phyloP scores from a whole-genome alignment of 92 coral and sea anemone genomes.

The Bergia puertoricense region DNA sequence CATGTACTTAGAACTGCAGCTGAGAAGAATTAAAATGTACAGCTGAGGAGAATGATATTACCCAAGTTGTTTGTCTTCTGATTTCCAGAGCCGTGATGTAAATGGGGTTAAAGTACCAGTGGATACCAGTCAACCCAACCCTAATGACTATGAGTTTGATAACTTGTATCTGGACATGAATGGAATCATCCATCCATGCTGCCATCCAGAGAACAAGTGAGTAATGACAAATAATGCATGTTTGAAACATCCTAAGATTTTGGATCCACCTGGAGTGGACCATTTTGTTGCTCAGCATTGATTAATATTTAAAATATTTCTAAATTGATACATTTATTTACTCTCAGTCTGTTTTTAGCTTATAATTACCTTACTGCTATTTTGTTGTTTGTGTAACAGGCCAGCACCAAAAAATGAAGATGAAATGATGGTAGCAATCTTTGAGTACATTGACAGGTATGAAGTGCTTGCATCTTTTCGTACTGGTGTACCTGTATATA shows the following conservation, averaged over 20 bases:
- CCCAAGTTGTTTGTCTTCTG: not conserved
- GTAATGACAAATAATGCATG: not conserved
- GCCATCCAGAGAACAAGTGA: conserved; percentile 99
- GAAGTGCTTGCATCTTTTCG: too few relatives aligned
- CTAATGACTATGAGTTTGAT: conserved; percentile 97
- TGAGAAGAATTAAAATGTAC: too few relatives aligned
- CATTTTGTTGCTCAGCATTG: too few relatives aligned
- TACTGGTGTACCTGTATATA: too few relatives aligned
- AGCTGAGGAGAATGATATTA: too few relatives aligned
- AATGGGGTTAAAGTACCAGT: conserved; percentile 86
- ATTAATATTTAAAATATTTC: too few relatives aligned
- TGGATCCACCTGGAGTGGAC: not conserved
- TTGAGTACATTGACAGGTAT: conserved; percentile 99
- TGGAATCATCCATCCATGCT: conserved; percentile 99
- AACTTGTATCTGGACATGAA: conserved; percentile 98
- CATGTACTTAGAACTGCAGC: too few relatives aligned
- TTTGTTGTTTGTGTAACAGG: conserved; percentile 43
- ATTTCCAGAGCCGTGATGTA: conserved; percentile 78
- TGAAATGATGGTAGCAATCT: conserved; percentile 99
- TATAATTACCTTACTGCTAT: not conserved
- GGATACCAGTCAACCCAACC: conserved; percentile 90
- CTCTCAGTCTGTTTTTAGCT: too few relatives aligned
- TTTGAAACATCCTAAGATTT: not conserved
- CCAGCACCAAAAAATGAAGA: conserved; percentile 99
- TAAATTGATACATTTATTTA: too few relatives aligned